A percentile compares a stretch with the other conserved stretches of the same genome.
phyloP scores from a whole-genome alignment of 2,797 vertebrate genomes.

The Danio kyathit region DNA sequence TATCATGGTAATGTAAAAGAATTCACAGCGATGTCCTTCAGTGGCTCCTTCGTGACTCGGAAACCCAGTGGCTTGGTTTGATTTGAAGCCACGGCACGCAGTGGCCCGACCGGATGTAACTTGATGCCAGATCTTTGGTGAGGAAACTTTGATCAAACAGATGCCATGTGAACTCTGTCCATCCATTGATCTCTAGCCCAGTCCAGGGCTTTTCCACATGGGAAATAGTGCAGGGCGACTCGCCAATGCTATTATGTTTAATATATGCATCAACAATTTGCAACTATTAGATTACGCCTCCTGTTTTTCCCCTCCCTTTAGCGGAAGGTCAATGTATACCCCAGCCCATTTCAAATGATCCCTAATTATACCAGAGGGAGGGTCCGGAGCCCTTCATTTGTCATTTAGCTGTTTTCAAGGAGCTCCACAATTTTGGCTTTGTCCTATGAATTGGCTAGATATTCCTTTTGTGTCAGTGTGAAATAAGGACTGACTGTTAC shows the following conservation, averaged over 20 bases:
- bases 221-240: conserved; percentile 29
- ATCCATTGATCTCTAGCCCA: conserved; percentile 53
- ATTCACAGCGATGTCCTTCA: conserved; percentile 28
- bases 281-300: conserved; percentile 58
- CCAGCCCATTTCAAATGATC: conserved; percentile 53
- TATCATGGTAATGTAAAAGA: conserved; percentile 47
- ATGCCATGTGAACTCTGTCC: conserved; percentile 41
- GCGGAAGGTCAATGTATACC: conserved; percentile 56
- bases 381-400: conserved; percentile 55
- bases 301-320: conserved; percentile 42
- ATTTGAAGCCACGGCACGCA: conserved; percentile 27
- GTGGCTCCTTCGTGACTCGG: conserved; percentile 1
- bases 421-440: conserved; percentile 9
- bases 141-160: conserved; percentile 61
- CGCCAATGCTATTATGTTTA: conserved; percentile 54
- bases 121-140: conserved; percentile 56
- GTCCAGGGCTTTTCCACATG: conserved; percentile 35
- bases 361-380: conserved; percentile 58
- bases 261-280: conserved; percentile 61
- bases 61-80: conserved; percentile 42
- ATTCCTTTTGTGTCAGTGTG: too few relatives aligned
- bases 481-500: too few relatives aligned
- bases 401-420: conserved; percentile 54
- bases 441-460: background rate
- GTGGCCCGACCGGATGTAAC: conserved; percentile 39